Conservation (phyloP, 2,113 vertebrate species). For the Sapayoa aenigma region DNA sequence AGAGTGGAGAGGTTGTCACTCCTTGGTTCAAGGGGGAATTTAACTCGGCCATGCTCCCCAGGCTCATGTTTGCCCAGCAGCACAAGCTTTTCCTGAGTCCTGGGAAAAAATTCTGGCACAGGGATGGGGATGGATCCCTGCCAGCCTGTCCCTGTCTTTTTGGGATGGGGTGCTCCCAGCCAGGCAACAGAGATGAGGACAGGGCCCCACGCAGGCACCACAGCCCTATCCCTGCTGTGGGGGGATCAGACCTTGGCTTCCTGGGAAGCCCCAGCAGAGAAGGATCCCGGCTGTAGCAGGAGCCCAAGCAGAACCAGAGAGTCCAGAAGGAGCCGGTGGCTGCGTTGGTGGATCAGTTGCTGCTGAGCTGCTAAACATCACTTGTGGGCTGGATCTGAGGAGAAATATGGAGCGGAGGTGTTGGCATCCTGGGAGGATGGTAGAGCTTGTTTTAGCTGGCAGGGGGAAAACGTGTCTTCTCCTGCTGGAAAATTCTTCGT, state of each 20-base stretch:
- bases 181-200: neutral
- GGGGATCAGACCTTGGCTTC: neutral
- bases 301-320: accelerated
- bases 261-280: neutral
- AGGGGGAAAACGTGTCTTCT: neutral
- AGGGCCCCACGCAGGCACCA: neutral
- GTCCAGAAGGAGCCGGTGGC: neutral
- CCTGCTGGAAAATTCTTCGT: neutral
- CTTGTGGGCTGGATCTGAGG: neutral
- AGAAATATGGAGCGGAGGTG: neutral
- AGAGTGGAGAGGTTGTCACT: neutral
- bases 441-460: accelerated
- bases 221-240: neutral
- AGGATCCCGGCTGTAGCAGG: neutral
- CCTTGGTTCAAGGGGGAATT: neutral
- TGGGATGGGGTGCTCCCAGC: neutral
- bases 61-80: neutral
- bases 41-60: accelerated
- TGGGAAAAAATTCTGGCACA: neutral
- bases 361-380: neutral
- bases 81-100: neutral
- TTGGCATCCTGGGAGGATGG: neutral
- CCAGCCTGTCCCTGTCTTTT: neutral
- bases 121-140: neutral
- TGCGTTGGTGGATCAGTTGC: neutral